Evolutionary conservation across 2,113 vertebrate species (phyloP), one percentile per base, ranked within the genome.

Genomic region (Oenanthe oenanthe): DNA sequence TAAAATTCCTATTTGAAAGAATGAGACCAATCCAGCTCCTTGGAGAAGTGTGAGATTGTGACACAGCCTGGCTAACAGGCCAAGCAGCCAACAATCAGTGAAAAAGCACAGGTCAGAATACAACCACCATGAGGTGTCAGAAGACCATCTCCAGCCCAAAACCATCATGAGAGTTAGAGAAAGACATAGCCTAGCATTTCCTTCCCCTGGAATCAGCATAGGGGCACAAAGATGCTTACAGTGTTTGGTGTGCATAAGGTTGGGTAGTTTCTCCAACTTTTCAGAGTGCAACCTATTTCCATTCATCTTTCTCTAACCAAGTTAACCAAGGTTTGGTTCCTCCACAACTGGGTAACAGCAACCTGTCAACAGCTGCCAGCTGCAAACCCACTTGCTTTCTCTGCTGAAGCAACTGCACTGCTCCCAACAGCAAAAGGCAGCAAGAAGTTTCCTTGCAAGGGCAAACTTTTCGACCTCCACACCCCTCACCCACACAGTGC

Each of bases 401-500:
- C 7, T 2, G 1, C 58, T 28, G 16, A 48, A 62, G n/a, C 45
- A 22, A 45, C 34, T 0, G 26, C 13, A 10, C 48, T 47, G 54
- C 57, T 88, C 53, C 47, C 31, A 71, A 38, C 12, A 72, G 36
- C 10, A 2, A 71, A 48, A 82, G 25, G n/a, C 42, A 40, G 29
- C 2, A 12, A 25, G 26, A 40, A 82, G 19, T 10, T 82, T 54
- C 31, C 13, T 43, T 10, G 12, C 53, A 50, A 65, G 9, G 9
- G 31, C 22, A 54, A 84, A 63, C 25, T 9, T 53, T 20, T 17
- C 0, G 0, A 26, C 17, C 18, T 17, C 17, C 3, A 3, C 45
- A 61, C 2, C 14, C 24, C 29, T 42, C 50, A 24, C 10, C 8
- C 17, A 6, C 0, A 0, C 9, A 7, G 32, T 0, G 14, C 17